Evolutionary conservation across 2,888 invertebrate species (phyloP).

Genomic region (Lottia scabra): DNA sequence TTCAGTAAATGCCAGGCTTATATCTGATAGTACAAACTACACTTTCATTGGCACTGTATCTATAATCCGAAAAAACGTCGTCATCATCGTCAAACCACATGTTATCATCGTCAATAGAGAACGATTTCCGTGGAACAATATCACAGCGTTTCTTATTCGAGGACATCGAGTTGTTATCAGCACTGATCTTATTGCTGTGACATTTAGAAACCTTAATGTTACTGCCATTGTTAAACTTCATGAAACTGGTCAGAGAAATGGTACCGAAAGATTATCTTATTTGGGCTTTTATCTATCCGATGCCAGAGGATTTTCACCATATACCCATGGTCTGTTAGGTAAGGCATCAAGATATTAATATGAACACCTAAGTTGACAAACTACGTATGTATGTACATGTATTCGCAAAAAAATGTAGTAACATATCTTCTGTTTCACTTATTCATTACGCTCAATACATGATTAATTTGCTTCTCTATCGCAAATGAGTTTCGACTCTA

Average conservation of each 20-base stretch:
- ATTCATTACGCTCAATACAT: too few relatives aligned
- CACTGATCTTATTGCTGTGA: conserved; percentile 28
- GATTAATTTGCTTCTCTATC: too few relatives aligned
- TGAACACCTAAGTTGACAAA: not conserved
- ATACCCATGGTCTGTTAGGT: conserved; percentile 34
- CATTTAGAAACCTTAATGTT: conserved; percentile 27
- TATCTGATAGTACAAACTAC: conserved; percentile 21
- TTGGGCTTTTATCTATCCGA: conserved; percentile 36
- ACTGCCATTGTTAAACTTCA: conserved; percentile 28
- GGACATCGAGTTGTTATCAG: conserved; percentile 31
- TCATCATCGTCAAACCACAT: conserved; percentile 27
- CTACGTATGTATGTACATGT: too few relatives aligned
- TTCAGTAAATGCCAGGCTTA: conserved; percentile 32
- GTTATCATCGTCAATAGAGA: conserved; percentile 28
- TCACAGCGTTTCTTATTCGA: conserved; percentile 19
- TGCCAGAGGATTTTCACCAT: conserved; percentile 27
- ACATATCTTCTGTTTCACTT: not conserved
- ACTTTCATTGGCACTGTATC: conserved; percentile 34
- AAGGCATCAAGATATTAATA: not conserved
- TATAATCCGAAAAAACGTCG: conserved; percentile 29
- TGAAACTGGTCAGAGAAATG: not conserved
- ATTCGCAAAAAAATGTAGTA: not conserved
- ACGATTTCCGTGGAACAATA: conserved; percentile 23
- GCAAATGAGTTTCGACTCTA: too few relatives aligned
- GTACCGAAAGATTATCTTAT: conserved; percentile 19